Base-by-base conservation (phyloP, 2,113 vertebrate species). In the Furnarius figulus region DNA sequence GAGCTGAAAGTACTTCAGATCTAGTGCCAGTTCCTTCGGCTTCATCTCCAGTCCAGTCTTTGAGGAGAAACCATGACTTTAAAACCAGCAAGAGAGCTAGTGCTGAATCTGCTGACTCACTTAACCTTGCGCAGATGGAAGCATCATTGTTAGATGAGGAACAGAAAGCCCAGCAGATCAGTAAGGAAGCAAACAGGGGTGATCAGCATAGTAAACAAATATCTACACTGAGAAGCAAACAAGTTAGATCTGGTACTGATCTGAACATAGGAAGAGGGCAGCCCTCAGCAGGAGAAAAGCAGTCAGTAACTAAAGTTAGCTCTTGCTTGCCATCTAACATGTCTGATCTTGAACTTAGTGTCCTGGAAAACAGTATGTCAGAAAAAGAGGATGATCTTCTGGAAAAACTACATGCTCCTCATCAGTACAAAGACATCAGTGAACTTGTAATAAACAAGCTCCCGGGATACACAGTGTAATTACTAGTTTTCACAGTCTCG, bases 391-490 rank as follows among this genome's bases (percentile, higher is more conserved):
- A 97, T 27, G 85, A 97, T 91, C 94, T 96, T 61, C 95, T 99
- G 85, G 98, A 95, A 55, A 96, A 98, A 56, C 93, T 98, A 30
- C 80, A 58, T 87, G 96, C 98, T 91, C 95, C 95, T 84, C 98
- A 98, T 82, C 97, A 98, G 79, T 99, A 97, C 96, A 98, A 93
- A 96, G 98, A 99, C 80, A 98, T 99, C 66, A 98, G 98, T 92
- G 98, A 99, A 85, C 97, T 99, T 72, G 97, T 99, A 92, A 96
- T 98, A 94, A 98, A 94, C 73, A 99, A 98, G 85, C 98, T 99
- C 80, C 99, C 99, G 15, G 99, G 99, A 78, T 99, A 99, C 73
- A 99, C 99, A 11, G 90, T 99, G 96, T 99, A 97, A 98, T 90
- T 68, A 18, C 3, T 61, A 78, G 12, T 50, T 95, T 86, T 88